phyloP scores from a whole-genome alignment of 2,888 invertebrate species.

The Penaeus monodon region DNA sequence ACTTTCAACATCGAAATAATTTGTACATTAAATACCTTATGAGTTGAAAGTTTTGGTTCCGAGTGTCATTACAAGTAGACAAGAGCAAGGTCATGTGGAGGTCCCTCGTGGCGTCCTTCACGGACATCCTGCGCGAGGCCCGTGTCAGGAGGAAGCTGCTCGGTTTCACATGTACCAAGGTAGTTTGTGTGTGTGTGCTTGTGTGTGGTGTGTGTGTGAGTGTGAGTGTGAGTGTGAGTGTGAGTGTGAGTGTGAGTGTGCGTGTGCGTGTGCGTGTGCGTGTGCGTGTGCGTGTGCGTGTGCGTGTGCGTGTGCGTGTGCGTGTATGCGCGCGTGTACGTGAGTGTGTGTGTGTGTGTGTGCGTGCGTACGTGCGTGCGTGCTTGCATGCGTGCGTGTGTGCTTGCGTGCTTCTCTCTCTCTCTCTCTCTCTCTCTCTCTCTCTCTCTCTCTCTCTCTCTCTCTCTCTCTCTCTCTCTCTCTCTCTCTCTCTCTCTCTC shows the following conservation, averaged over 20 bases:
- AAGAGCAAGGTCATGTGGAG: conserved; percentile 18
- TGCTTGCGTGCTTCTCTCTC: no score
- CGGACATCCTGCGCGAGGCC: neutral
- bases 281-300: neutral
- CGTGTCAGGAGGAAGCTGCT: conserved; percentile 23
- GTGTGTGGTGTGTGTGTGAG: neutral
- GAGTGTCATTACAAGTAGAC: neutral
- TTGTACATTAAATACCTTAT: no score
- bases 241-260: no score
- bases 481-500: no score
- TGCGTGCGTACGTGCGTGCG: neutral
- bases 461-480: no score
- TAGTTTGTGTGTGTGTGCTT: neutral
- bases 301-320: no score
- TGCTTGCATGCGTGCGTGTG: neutral
- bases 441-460: no score
- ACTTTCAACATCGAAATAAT: no score
- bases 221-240: no score
- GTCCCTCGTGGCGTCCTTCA: conserved; percentile 11
- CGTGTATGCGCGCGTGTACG: neutral
- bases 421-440: no score
- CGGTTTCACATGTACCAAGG: conserved; percentile 15
- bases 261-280: no score
- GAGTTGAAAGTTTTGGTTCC: neutral
- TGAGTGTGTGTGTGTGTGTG: neutral